phyloP scores from a whole-genome alignment of 2,797 vertebrate genomes.

The Brachymystax lenok region DNA sequence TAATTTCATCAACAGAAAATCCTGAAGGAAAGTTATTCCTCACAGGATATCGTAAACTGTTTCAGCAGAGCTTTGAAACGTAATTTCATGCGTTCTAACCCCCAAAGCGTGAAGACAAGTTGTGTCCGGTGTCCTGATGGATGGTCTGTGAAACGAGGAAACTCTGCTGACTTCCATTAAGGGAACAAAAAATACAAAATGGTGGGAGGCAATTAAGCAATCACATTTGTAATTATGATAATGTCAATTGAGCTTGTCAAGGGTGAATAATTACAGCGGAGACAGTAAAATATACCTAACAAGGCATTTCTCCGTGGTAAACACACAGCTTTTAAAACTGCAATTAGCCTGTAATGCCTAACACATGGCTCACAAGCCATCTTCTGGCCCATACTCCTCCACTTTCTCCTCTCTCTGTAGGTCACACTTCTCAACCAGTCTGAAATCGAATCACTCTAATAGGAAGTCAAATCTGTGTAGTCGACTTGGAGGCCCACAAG shows the following conservation, averaged over 20 bases:
- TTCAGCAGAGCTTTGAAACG: neutral
- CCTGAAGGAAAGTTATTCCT: neutral
- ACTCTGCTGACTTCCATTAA: slow-evolving; percentile 52
- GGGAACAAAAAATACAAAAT: slow-evolving; percentile 55
- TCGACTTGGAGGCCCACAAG: slow-evolving; percentile 34
- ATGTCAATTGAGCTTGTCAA: slow-evolving; percentile 80
- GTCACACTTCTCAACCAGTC: slow-evolving; percentile 71
- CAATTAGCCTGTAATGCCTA: slow-evolving; percentile 82
- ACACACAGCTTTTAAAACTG: slow-evolving; percentile 75
- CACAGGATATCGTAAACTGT: neutral
- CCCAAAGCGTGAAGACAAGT: slow-evolving; percentile 45
- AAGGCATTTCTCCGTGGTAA: slow-evolving; percentile 74
- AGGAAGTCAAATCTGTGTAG: slow-evolving; percentile 58
- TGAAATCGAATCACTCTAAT: slow-evolving; percentile 72
- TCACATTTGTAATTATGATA: slow-evolving; percentile 76
- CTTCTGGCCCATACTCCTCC: slow-evolving; percentile 57
- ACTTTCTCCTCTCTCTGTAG: slow-evolving; percentile 56
- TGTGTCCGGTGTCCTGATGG: slow-evolving; percentile 59
- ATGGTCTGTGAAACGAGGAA: slow-evolving; percentile 45
- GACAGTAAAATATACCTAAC: slow-evolving; percentile 80
- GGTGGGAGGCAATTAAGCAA: slow-evolving; percentile 63
- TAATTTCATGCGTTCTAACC: neutral
- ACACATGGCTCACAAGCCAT: slow-evolving; percentile 76
- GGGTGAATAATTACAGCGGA: slow-evolving; percentile 78
- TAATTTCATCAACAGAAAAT: neutral